phyloP scores from a whole-genome alignment of 2,113 vertebrate genomes.

The Calonectris borealis region DNA sequence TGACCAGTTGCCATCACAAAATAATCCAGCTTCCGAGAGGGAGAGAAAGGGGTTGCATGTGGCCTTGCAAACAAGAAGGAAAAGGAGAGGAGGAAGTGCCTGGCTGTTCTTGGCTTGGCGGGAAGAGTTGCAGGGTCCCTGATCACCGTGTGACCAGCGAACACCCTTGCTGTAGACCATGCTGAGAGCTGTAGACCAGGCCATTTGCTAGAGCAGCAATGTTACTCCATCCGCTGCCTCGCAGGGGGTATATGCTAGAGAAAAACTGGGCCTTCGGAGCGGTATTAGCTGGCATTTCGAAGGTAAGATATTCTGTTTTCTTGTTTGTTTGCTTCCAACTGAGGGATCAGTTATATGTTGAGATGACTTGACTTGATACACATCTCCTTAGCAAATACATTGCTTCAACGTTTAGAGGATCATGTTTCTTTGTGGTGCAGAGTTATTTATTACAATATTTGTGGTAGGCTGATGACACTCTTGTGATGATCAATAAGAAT shows the following conservation, averaged over 20 bases:
- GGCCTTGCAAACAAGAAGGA: neutral
- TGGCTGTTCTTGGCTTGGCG: neutral
- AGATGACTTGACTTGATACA: neutral
- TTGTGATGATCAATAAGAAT: conserved; percentile 38
- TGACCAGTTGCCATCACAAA: neutral
- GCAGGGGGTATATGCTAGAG: neutral
- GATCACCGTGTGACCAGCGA: neutral
- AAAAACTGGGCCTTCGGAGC: neutral
- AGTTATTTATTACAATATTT: conserved; percentile 17
- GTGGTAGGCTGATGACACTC: conserved; percentile 21
- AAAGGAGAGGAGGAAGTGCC: neutral
- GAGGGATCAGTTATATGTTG: neutral
- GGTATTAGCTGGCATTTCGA: neutral
- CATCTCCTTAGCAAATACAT: neutral
- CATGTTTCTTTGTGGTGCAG: conserved; percentile 36
- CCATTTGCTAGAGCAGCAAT: neutral
- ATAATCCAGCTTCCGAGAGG: neutral
- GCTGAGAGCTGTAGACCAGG: neutral
- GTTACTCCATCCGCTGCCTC: neutral
- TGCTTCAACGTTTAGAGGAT: neutral
- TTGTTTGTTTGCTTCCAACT: conserved; percentile 1
- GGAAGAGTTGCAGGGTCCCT: neutral
- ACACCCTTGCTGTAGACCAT: neutral
- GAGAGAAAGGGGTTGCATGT: neutral
- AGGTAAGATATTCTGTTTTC: neutral